phyloP scores from a whole-genome alignment of 1,140 invertebrate genomes.

The Drosophila asahinai region DNA sequence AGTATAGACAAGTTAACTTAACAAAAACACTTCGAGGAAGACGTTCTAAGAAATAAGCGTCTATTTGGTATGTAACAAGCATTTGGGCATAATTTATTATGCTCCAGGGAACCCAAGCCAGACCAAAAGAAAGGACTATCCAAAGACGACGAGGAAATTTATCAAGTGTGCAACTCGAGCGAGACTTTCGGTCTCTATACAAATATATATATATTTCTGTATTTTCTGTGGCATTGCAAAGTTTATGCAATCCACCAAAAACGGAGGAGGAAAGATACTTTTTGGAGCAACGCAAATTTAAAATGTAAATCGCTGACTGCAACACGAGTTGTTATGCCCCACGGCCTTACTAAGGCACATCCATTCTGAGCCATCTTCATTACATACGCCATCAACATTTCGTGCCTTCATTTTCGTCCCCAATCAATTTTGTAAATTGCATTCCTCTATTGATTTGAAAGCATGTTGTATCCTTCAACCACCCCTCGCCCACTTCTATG shows the following conservation, averaged over 20 bases:
- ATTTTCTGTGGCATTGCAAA: conserved; percentile 34
- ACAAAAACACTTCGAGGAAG: background rate
- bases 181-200: conserved; percentile 25
- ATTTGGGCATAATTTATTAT: conserved; percentile 73
- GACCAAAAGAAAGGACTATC: conserved; percentile 17
- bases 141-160: conserved; percentile 61
- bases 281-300: conserved; percentile 36
- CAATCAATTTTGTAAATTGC: conserved; percentile 80
- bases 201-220: conserved; percentile 5
- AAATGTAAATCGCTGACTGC: conserved; percentile 71
- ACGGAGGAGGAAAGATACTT: background rate
- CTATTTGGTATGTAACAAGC: conserved; percentile 36
- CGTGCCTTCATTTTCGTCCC: conserved; percentile 49
- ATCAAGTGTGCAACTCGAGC: conserved; percentile 66
- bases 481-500: conserved; percentile 1
- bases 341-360: conserved; percentile 24
- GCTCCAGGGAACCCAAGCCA: conserved; percentile 41
- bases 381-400: conserved; percentile 8
- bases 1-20: conserved; percentile 24
- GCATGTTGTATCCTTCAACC: conserved; percentile 34
- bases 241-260: conserved; percentile 33
- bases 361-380: conserved; percentile 26
- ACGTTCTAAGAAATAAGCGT: conserved; percentile 19
- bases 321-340: conserved; percentile 52
- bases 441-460: conserved; percentile 70